A percentile compares a stretch with the other conserved stretches of the same genome.
phyloP scores from a whole-genome alignment of 2,888 invertebrate genomes.

The Agonum fuliginosum region DNA sequence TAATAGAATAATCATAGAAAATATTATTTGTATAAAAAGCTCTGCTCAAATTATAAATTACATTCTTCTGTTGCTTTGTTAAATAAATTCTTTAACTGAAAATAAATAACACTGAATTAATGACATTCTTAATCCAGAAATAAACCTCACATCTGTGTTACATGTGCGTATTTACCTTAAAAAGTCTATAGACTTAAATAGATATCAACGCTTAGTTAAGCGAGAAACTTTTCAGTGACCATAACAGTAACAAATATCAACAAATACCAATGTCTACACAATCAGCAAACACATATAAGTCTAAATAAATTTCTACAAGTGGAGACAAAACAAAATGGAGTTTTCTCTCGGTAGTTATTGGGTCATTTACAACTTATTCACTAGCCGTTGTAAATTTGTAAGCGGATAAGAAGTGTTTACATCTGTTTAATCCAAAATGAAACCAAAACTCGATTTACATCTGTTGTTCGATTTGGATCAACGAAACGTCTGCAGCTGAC shows the following conservation, averaged over 20 bases:
- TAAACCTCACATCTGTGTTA: neutral
- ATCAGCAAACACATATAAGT: slow-evolving; percentile 18
- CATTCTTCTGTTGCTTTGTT: too few species aligned
- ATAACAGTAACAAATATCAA: slow-evolving; percentile 15
- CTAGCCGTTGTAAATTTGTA: too few species aligned
- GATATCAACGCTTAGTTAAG: neutral
- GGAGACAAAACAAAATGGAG: neutral
- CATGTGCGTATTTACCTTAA: neutral
- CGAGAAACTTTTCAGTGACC: slow-evolving; percentile 1
- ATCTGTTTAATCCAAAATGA: slow-evolving; percentile 6
- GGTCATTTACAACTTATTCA: slow-evolving; percentile 18
- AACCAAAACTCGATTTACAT: slow-evolving; percentile 24
- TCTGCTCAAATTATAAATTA: too few species aligned
- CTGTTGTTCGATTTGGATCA: slow-evolving; percentile 19
- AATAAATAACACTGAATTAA: slow-evolving; percentile 5
- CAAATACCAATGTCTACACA: slow-evolving; percentile 22
- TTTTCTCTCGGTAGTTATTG: slow-evolving; percentile 32
- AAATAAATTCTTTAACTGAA: neutral
- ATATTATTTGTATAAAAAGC: too few species aligned
- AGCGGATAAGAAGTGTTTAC: slow-evolving; percentile 1
- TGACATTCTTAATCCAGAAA: neutral
- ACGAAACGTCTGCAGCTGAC: neutral
- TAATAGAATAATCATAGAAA: too few species aligned
- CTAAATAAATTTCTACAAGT: slow-evolving; percentile 8
- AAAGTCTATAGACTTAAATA: neutral